Base-by-base conservation (phyloP, 2,113 vertebrate species). In the Boleophthalmus pectinirostris region DNA sequence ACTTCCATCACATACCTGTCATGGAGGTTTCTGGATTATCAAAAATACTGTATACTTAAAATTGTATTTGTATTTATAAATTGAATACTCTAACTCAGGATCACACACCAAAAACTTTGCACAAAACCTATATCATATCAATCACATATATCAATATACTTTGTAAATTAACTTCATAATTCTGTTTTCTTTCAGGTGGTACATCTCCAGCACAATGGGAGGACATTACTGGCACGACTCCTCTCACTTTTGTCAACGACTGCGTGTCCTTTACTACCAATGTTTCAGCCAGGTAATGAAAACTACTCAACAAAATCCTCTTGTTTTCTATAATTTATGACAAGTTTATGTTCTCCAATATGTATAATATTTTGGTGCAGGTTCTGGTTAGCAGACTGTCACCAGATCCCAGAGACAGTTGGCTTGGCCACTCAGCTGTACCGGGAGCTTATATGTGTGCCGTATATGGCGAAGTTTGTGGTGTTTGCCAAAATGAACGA, bases 381-480 rank as follows among this genome's bases (percentile, higher is more conserved):
- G 85, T 99, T 99, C 93, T 99, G 98, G 98, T 94, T 99, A 0
- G 97, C 97, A 56, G 97, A 99, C 91, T 98, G 98, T 91, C 97
- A 97, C 91, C 98, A 99, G 75, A 94, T 96, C 83, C 93, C 97
- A 60, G 98, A 99, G 92, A 98, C 98, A 0, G 98, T 99, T 57
- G 94, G 95, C 29, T 82, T 99, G 85, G 97, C 97, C 83, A 94
- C 94, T 0, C 98, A 99, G 82, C 94, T 99, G 70, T 99, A 99
- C 87, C 92, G 97, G 79, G 98, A 99, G 87, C 90, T 99, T 82
- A 99, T 99, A 92, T 99, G 97, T 0, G 96, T 99, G 73, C 98
- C 98, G 51, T 99, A 99, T 66, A 97, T 99, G 97, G 98, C 98
- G 87, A 99, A 99, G 92, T 99, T 99, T 80, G 97, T 99, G 79